Base-by-base conservation (phyloP, 2,888 invertebrate genomes). In the Watsonalla cultraria region DNA sequence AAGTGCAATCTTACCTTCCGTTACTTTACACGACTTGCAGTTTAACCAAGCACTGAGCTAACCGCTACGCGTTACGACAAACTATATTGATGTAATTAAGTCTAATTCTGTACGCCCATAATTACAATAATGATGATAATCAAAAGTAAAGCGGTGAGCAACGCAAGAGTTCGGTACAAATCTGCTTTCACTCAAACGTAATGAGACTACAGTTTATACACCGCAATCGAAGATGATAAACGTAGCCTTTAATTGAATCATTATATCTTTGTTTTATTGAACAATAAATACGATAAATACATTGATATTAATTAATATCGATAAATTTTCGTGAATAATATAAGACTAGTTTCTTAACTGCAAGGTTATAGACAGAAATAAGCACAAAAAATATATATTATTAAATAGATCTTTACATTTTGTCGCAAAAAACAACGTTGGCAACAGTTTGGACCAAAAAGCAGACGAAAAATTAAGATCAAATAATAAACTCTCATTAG, bases 61-160 rank as follows among this genome's bases (percentile, higher is more conserved):
- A 54, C 54, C 53, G 53, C 51, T 54, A 54, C 55, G 56, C 56
- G 51, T 68, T 64, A 68, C 65, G 65, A 60, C 68, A 72, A 64
- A 59, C 62, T 64, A 73, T 71, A 60, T 66, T 63, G 69, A 68
- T 59, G 68, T 63, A 62, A 68, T 11, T 7, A 42, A 42, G 11
- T 11, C 11, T 42, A 42, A 42, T 42, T 11, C 65, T 54, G 61
- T 65, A 63, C 61, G 62, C 59, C 62, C 61, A 65, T 67, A 66
- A 76, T 75, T 71, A 74, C 61, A 56, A 61, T 78, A 75, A 78
- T 80, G 62, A 70, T 66, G 65, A 74, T 74, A 78, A 79, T 79
- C 71, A 42, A 72, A 65, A 60, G 61, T 61, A 64, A 70, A 70
- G 64, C 64, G 60, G 64, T 62, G 60, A 61, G 65, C 67, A 64